Conservation (phyloP, 2,113 vertebrate genomes). For the Meleagris gallopavo region DNA sequence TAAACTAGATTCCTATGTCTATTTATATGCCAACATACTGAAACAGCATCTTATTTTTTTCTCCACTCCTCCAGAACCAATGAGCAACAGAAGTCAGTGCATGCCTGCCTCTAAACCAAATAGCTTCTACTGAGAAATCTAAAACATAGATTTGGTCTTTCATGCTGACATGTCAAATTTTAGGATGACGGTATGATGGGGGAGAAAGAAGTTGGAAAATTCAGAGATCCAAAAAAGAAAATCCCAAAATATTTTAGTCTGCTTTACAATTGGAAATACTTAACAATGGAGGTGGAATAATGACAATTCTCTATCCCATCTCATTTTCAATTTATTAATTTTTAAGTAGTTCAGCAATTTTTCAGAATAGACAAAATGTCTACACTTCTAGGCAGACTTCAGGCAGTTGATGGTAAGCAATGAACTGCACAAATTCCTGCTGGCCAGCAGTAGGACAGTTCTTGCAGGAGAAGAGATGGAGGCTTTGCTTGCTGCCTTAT, state of each 20-base stretch:
- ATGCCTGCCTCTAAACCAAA: neutral
- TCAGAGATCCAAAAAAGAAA: neutral
- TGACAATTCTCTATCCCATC: neutral
- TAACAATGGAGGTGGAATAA: neutral
- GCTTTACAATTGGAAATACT: neutral
- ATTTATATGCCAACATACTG: constrained; percentile 40
- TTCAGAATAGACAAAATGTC: neutral
- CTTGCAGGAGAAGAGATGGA: neutral
- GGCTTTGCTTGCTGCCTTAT: neutral
- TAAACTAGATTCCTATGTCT: constrained; percentile 31
- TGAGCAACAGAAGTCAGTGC: neutral
- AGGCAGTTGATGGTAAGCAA: neutral
- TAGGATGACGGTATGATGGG: neutral
- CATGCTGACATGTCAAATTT: neutral
- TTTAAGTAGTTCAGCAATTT: neutral
- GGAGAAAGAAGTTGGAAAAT: neutral
- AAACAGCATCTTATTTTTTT: neutral
- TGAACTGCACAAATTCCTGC: neutral
- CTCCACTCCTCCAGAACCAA: neutral
- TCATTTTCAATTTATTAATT: neutral
- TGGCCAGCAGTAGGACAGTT: neutral
- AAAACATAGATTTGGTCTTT: neutral
- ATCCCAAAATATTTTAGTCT: neutral
- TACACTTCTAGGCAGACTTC: neutral
- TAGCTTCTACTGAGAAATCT: neutral